Base-by-base conservation (phyloP, 1,140 invertebrate species). In the Wiebesia pumilae region DNA sequence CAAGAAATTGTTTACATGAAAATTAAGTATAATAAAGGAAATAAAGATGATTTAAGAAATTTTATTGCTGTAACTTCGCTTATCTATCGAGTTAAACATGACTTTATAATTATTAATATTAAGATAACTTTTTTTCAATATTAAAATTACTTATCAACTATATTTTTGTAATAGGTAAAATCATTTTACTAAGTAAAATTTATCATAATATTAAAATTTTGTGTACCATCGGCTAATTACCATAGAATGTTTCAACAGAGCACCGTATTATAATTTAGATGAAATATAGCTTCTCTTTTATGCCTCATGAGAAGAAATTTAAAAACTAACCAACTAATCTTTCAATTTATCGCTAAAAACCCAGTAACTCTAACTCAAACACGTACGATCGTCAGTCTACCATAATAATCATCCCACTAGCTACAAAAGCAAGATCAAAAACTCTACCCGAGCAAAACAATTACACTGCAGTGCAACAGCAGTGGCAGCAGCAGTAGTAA, bases 391-490 rank as follows among this genome's bases (percentile, higher is more conserved):
- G 24, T 30, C 81, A 54, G 40, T 82, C 10, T 10, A n/a, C 9
- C 40, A 30, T 47, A 54, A 54, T 54, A 35, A 78, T 35, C 27
- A 54, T 78, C 0, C 38, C 38, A 27, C 12, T 16, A 43, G 24
- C 62, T 43, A 43, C 35, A 43, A 43, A 43, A 81, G 35, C 79
- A 62, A 81, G 35, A 75, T 24, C 6, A 54, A 0, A 27, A 19
- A 43, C 30, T 21, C 33, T 35, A 30, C 24, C 38, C 2, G 40
- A 67, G 38, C 69, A 81, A 81, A 81, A 69, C 38, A 81, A 69
- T 81, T 67, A 81, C 38, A 77, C 27, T 38, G 19, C 40, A 43
- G 30, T 30, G 40, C 71, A 75, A 75, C 71, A 43, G 43, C 43
- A n/a, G 73, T 10, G 27, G 3, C 43, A 1, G 27, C 0, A 27